These are phyloP conservation scores for Caprella mutica DNA, from an alignment of 2,888 invertebrate genomes.

Conservation along the genomic window DNA sequence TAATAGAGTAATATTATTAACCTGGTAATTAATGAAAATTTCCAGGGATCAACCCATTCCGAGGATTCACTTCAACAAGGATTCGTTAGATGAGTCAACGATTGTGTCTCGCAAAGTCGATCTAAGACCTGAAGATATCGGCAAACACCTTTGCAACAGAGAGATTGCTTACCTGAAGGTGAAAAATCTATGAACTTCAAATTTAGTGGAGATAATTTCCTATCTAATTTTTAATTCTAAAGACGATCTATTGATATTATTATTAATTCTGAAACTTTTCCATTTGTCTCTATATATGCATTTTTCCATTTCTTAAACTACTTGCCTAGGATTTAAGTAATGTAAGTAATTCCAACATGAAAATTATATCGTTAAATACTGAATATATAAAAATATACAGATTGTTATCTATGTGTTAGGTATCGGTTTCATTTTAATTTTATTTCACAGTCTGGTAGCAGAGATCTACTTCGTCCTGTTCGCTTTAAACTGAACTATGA, in stretches of 20 bases:
- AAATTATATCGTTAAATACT: not conserved
- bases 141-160: conserved; percentile 52
- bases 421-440: not conserved
- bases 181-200: no score
- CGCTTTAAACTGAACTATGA: conserved; percentile 74
- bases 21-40: no score
- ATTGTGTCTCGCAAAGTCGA: conserved; percentile 36
- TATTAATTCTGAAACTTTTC: not conserved
- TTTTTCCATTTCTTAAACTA: not conserved
- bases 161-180: conserved; percentile 75
- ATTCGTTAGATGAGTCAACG: conserved; percentile 38
- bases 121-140: conserved; percentile 29
- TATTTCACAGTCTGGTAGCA: conserved; percentile 55
- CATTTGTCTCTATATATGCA: not conserved
- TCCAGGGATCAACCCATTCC: conserved; percentile 65
- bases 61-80: conserved; percentile 61
- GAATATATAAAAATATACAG: not conserved
- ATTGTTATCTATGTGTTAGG: not conserved
- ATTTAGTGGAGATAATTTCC: no score
- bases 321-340: not conserved
- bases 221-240: conserved; percentile 9
- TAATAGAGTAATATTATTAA: no score
- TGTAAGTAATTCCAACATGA: not conserved
- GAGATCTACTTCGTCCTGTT: conserved; percentile 78
- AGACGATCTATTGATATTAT: not conserved